Conservation (phyloP, 2,888 invertebrate genomes). For the Polydrusus tereticollis region DNA sequence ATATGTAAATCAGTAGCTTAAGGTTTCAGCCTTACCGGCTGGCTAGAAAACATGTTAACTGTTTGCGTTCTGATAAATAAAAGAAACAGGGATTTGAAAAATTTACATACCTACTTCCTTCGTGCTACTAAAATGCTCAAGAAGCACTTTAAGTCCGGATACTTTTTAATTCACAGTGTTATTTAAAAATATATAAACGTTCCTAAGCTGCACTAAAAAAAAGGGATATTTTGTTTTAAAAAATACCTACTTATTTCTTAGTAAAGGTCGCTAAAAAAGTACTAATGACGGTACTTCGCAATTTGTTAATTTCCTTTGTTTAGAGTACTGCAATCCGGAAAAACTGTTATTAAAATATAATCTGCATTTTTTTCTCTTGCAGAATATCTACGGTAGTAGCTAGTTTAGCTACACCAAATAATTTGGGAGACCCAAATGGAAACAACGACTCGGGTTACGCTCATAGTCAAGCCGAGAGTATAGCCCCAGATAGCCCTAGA, state of each 20-base stretch:
- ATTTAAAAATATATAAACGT: not conserved
- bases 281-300: no score
- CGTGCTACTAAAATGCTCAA: not conserved
- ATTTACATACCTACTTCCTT: constrained; percentile 2
- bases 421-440: constrained; percentile 79
- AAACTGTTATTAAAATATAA: no score
- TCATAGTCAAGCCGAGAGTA: constrained; percentile 68
- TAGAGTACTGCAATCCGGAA: not conserved
- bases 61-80: not conserved
- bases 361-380: constrained; percentile 47
- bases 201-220: no score
- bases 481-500: constrained; percentile 65
- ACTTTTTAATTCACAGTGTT: not conserved
- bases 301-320: no score
- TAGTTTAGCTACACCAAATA: constrained; percentile 71
- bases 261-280: no score
- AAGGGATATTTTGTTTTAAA: no score
- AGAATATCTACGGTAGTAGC: constrained; percentile 72
- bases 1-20: constrained; percentile 2
- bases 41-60: not conserved
- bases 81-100: not conserved
- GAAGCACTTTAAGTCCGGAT: not conserved
- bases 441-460: constrained; percentile 90
- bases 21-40: not conserved
- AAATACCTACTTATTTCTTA: no score